Evolutionary conservation across 2,113 vertebrate species (phyloP).

Genomic region (Cavia aperea): DNA sequence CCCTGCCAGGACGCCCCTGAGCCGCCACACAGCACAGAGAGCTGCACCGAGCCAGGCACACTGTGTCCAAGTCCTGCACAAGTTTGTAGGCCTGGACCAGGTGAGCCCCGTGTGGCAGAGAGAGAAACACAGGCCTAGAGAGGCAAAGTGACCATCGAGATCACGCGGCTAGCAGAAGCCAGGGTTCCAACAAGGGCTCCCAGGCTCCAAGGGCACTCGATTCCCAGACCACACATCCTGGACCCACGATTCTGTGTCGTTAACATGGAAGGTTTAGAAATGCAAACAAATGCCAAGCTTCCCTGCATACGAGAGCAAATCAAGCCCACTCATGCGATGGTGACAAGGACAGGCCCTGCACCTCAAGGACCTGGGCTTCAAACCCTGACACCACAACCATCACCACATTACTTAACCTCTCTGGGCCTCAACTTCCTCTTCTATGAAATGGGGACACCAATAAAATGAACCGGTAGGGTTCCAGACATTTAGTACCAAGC

Average conservation of each 20-base stretch:
- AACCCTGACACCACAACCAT: not conserved
- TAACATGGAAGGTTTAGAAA: not conserved
- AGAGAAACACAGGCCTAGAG: not conserved
- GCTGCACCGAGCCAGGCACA: not conserved
- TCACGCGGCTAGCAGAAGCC: not conserved
- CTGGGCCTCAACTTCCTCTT: not conserved
- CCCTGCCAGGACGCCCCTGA: not conserved
- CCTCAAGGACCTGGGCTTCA: not conserved
- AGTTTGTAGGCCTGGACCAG: not conserved
- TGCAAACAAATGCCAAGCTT: not conserved
- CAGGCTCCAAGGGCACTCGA: fast-evolving
- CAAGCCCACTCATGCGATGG: fast-evolving
- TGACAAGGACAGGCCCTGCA: not conserved
- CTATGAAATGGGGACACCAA: not conserved
- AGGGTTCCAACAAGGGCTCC: not conserved
- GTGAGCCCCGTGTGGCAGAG: not conserved
- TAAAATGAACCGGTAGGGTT: not conserved
- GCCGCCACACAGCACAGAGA: not conserved
- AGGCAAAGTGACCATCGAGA: not conserved
- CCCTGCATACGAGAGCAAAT: not conserved
- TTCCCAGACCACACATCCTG: not conserved
- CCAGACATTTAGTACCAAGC: fast-evolving
- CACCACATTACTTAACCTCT: not conserved
- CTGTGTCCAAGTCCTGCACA: not conserved
- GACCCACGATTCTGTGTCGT: not conserved